phyloP scores from a whole-genome alignment of 1,140 invertebrate genomes.

The Aplysia californica region DNA sequence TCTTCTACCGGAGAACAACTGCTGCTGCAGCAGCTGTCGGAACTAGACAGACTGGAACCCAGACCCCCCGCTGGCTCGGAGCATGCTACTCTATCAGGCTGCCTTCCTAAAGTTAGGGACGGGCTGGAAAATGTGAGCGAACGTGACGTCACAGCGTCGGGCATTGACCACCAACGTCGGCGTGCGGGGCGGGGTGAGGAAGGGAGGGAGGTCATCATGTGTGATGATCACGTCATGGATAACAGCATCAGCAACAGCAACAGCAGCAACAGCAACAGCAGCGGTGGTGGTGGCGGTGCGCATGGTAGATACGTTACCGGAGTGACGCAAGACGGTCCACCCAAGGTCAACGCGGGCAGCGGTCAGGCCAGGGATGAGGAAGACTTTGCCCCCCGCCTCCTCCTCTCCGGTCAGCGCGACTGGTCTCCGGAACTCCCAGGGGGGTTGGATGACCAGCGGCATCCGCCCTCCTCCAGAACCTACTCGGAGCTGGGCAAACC shows the following conservation, averaged over 20 bases:
- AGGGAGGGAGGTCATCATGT: too few relatives aligned
- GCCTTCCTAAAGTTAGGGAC: too few relatives aligned
- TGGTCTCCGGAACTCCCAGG: not conserved
- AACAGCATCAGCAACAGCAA: constrained; percentile 17
- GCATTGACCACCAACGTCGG: too few relatives aligned
- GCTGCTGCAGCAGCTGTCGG: too few relatives aligned
- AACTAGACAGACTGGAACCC: too few relatives aligned
- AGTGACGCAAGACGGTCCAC: not conserved
- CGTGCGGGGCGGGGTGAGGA: too few relatives aligned
- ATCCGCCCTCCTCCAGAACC: not conserved
- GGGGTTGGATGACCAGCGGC: not conserved
- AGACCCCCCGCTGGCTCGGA: too few relatives aligned
- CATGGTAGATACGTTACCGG: constrained; percentile 1
- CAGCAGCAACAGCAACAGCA: not conserved
- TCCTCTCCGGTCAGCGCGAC: not conserved
- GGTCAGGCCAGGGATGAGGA: not conserved
- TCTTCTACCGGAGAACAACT: too few relatives aligned
- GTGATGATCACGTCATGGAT: too few relatives aligned
- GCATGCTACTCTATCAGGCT: too few relatives aligned
- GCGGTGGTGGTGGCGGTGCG: not conserved
- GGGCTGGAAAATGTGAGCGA: too few relatives aligned
- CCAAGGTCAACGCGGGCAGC: not conserved
- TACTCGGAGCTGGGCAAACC: not conserved
- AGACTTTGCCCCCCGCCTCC: not conserved
- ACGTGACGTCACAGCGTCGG: too few relatives aligned